These are phyloP conservation scores for Epinephelus moara DNA, from an alignment of 2,113 vertebrate species.

Conservation along the genomic window DNA sequence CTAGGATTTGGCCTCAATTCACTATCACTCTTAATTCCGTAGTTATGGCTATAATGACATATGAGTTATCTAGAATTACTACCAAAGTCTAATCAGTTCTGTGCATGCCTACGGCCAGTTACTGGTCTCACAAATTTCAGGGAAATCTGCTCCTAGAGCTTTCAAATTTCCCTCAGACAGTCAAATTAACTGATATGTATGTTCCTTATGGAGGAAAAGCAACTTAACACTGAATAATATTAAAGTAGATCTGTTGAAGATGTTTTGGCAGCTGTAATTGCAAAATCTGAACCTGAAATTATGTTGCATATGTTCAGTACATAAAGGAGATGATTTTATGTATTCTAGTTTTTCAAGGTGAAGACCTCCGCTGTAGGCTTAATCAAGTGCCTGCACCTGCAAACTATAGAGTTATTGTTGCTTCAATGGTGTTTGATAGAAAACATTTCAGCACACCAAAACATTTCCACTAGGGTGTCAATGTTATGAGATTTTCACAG, in stretches of 20 bases:
- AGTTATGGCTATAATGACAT: not conserved
- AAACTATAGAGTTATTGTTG: not conserved
- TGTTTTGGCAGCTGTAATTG: not conserved
- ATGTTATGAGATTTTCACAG: too few species aligned
- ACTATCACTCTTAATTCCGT: not conserved
- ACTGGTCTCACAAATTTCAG: not conserved
- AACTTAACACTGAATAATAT: not conserved
- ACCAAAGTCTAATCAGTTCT: not conserved
- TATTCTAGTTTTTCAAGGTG: not conserved
- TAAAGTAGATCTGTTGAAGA: not conserved
- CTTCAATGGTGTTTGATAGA: not conserved
- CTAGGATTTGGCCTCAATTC: not conserved
- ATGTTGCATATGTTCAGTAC: too few species aligned
- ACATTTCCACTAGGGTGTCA: not conserved
- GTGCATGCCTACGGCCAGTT: not conserved
- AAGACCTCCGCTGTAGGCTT: not conserved
- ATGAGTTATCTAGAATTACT: constrained; percentile 2
- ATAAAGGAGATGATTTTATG: not conserved
- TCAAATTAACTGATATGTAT: not conserved
- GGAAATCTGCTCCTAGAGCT: not conserved
- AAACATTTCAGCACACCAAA: not conserved
- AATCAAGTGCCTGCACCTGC: not conserved
- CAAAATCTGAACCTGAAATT: not conserved
- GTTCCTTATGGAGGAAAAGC: not conserved
- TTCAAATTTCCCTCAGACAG: not conserved